phyloP scores from a whole-genome alignment of 2,113 vertebrate species.

The Gopherus evgoodei region DNA sequence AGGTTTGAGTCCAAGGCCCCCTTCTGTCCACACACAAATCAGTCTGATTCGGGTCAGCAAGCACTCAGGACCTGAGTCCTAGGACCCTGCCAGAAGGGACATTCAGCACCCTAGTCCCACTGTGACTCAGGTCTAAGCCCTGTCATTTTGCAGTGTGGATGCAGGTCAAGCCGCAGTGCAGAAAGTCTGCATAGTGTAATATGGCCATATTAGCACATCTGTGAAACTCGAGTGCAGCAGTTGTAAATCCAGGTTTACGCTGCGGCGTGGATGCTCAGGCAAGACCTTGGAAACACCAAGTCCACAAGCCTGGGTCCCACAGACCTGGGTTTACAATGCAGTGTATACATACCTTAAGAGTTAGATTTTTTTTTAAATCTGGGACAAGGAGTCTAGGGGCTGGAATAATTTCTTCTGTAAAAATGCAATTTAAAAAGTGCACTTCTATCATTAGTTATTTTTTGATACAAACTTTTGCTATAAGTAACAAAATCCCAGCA shows the following conservation, averaged over 20 bases:
- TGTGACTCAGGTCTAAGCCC: background rate
- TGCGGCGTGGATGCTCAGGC: background rate
- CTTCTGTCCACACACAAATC: background rate
- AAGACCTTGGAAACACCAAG: background rate
- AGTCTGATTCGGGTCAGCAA: background rate
- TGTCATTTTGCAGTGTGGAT: background rate
- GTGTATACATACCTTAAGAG: background rate
- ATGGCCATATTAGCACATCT: background rate
- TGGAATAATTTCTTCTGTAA: background rate
- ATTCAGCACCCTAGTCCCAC: background rate
- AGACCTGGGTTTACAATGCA: background rate
- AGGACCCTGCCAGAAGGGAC: background rate
- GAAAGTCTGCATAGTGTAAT: background rate
- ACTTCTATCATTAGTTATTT: background rate
- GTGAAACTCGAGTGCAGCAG: background rate
- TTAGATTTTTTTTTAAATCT: background rate
- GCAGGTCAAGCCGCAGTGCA: background rate
- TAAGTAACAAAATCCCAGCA: constrained; percentile 21
- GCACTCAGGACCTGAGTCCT: background rate
- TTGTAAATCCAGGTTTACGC: background rate
- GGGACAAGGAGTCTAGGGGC: background rate
- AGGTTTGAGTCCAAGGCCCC: background rate
- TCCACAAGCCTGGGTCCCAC: background rate
- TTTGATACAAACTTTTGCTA: background rate
- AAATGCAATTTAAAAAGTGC: background rate